These are phyloP conservation scores for Notarius quadriscutis DNA, from an alignment of 2,113 vertebrate genomes.

Conservation along the genomic window DNA sequence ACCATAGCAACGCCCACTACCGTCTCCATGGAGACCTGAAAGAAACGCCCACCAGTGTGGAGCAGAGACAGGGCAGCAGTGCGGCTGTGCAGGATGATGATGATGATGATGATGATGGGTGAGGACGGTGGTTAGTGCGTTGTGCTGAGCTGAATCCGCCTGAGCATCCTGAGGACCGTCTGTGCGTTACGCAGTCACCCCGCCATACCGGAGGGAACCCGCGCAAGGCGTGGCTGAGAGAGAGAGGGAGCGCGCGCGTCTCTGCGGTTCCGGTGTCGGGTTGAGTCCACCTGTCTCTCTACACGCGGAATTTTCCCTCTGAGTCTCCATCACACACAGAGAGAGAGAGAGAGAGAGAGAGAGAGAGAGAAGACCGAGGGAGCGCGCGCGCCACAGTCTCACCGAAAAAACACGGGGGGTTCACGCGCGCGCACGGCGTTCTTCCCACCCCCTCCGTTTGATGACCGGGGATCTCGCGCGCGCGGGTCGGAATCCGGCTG, in stretches of 20 bases:
- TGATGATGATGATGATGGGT: no score
- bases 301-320: neutral
- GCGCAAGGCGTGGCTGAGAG: neutral
- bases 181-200: neutral
- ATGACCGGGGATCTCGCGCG: conserved; percentile 54
- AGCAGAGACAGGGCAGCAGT: neutral
- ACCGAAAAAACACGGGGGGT: no score
- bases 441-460: conserved; percentile 39
- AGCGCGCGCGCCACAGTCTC: neutral
- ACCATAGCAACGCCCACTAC: neutral
- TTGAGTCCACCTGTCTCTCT: conserved; percentile 11
- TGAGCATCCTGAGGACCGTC: neutral
- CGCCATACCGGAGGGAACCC: neutral
- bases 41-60: conserved; percentile 11
- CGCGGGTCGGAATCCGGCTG: conserved; percentile 57
- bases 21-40: neutral
- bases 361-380: neutral
- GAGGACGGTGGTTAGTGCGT: neutral
- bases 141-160: neutral
- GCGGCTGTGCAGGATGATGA: neutral
- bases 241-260: neutral
- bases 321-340: neutral
- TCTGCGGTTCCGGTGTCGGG: neutral
- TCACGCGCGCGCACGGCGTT: neutral
- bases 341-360: neutral